phyloP scores from a whole-genome alignment of 2,888 invertebrate genomes.

The Hypomecis punctinalis region DNA sequence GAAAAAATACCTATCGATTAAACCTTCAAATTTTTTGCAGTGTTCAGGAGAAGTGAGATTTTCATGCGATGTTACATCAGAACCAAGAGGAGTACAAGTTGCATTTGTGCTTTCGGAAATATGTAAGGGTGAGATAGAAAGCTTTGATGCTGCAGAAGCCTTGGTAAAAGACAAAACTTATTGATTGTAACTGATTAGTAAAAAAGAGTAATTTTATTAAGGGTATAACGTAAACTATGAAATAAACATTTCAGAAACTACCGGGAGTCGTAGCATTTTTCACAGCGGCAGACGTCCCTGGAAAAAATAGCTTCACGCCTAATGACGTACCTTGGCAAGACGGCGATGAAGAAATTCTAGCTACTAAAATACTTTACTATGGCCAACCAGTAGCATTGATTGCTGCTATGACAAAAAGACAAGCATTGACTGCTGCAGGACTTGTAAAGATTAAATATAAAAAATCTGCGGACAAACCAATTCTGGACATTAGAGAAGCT shows the following conservation, averaged over 20 bases:
- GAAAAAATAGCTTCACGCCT: slow-evolving; percentile 86
- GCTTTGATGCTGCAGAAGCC: slow-evolving; percentile 85
- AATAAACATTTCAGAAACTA: slow-evolving; percentile 77
- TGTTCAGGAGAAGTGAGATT: slow-evolving; percentile 89
- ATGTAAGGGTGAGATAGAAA: slow-evolving; percentile 83
- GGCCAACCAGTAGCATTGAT: slow-evolving; percentile 91
- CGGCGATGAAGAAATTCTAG: slow-evolving; percentile 80
- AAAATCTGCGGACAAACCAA: slow-evolving; percentile 68
- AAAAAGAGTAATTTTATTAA: background rate
- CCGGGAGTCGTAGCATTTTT: slow-evolving; percentile 88
- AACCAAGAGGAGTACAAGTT: slow-evolving; percentile 87
- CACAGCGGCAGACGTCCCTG: slow-evolving; percentile 89
- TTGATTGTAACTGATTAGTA: too few species aligned
- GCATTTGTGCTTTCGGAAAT: slow-evolving; percentile 86
- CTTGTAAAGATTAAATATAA: slow-evolving; percentile 84
- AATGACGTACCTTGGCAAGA: slow-evolving; percentile 63
- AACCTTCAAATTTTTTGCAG: slow-evolving; percentile 4
- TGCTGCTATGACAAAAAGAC: slow-evolving; percentile 85
- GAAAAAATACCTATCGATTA: background rate
- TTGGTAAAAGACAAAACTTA: slow-evolving; percentile 74
- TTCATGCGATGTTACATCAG: slow-evolving; percentile 84
- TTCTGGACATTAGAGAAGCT: slow-evolving; percentile 79
- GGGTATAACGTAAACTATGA: background rate
- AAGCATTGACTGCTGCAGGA: slow-evolving; percentile 65
- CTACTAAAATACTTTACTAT: slow-evolving; percentile 85